A percentile compares a stretch with the other conserved stretches of the same genome.
phyloP scores from a whole-genome alignment of 2,797 vertebrate genomes.

The Sarcoramphus papa region DNA sequence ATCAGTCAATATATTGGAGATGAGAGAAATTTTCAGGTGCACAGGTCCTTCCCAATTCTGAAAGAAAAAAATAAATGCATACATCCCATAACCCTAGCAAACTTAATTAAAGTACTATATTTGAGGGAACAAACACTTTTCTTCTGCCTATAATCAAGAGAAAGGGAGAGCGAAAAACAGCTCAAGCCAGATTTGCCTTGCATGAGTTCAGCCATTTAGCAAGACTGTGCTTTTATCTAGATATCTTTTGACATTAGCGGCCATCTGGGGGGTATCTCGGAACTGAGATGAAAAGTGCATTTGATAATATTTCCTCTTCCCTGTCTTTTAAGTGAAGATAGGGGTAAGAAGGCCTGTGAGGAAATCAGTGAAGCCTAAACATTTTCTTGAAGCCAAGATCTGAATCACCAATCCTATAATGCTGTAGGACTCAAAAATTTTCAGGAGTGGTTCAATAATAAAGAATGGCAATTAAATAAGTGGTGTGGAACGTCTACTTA shows the following conservation, averaged over 20 bases:
- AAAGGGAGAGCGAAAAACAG: background rate
- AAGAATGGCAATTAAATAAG: background rate
- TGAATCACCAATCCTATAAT: background rate
- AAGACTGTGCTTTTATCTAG: background rate
- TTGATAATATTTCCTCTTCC: background rate
- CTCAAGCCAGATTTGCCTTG: background rate
- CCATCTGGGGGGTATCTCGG: background rate
- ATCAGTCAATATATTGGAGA: background rate
- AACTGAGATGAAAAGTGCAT: background rate
- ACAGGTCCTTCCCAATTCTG: background rate
- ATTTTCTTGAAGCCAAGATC: background rate
- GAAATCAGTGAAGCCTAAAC: background rate
- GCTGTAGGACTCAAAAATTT: background rate
- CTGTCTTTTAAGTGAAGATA: background rate
- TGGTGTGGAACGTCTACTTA: background rate
- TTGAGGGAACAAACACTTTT: background rate
- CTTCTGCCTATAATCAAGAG: background rate
- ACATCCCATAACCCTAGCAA: background rate
- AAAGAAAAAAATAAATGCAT: background rate
- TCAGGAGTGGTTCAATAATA: background rate
- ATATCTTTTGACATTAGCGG: background rate
- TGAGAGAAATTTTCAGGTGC: background rate
- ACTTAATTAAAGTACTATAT: background rate
- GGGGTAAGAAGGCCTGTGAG: background rate
- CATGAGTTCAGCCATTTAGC: background rate